Evolutionary conservation across 2,113 vertebrate species (phyloP).

Genomic region (Misgurnus anguillicaudatus): DNA sequence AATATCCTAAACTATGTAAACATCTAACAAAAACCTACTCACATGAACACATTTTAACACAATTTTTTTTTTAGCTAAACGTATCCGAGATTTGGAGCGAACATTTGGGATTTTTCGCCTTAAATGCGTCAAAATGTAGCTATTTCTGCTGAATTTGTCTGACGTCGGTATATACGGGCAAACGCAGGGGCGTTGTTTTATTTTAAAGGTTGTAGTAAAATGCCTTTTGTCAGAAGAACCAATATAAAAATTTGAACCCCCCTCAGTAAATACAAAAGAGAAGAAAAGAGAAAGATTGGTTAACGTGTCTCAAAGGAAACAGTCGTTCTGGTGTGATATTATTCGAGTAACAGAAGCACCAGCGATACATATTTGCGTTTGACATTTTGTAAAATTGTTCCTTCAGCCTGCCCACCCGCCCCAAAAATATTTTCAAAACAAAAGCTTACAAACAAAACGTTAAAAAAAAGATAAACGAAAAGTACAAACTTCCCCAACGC

Average conservation of each 20-base stretch:
- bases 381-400: constrained; percentile 70
- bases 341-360: constrained; percentile 79
- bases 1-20: constrained; percentile 45
- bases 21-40: constrained; percentile 48
- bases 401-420: constrained; percentile 71
- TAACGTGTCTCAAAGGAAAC: constrained; percentile 66
- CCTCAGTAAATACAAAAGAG: constrained; percentile 71
- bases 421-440: constrained; percentile 78
- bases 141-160: no score
- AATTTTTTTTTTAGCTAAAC: background rate
- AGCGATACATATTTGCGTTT: constrained; percentile 68
- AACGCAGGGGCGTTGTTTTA: constrained; percentile 29
- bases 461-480: constrained; percentile 72
- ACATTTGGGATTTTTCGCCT: background rate
- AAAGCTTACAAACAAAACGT: constrained; percentile 79
- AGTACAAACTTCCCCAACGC: constrained; percentile 73
- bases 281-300: constrained; percentile 73
- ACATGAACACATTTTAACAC: constrained; percentile 39
- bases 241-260: constrained; percentile 68
- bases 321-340: constrained; percentile 75
- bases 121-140: background rate
- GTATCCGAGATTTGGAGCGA: background rate
- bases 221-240: constrained; percentile 79
- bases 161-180: no score
- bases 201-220: constrained; percentile 73